Evolutionary conservation across 1,140 invertebrate genomes (phyloP).

Genomic region (Magallana ariakensis): DNA sequence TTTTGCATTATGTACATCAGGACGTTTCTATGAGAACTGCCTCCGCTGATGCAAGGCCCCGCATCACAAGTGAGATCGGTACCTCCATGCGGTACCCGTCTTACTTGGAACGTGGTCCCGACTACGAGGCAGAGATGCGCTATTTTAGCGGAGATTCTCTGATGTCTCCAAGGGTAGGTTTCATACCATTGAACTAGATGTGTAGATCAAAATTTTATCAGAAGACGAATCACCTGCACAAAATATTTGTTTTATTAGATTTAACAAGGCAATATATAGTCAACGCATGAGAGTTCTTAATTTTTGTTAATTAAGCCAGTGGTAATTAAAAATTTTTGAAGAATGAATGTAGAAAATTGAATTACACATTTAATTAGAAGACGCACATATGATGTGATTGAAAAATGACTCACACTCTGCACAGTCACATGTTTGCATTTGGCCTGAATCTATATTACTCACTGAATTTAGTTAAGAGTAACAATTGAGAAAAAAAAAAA

Average conservation of each 20-base stretch:
- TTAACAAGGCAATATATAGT: too few species aligned
- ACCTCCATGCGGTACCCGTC: constrained; percentile 73
- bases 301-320: too few species aligned
- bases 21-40: constrained; percentile 65
- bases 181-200: neutral
- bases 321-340: neutral
- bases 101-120: constrained; percentile 74
- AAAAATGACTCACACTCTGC: neutral
- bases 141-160: constrained; percentile 75
- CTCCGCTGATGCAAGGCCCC: constrained; percentile 64
- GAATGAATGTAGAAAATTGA: neutral
- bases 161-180: constrained; percentile 75
- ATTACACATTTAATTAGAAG: neutral
- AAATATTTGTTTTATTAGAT: too few species aligned
- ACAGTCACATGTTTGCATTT: constrained; percentile 4
- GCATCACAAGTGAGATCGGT: constrained; percentile 71
- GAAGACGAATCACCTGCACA: too few species aligned
- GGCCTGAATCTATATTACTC: neutral
- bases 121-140: constrained; percentile 77
- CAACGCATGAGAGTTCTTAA: too few species aligned
- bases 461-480: neutral
- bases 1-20: constrained; percentile 56
- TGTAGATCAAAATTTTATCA: too few species aligned
- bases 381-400: neutral
- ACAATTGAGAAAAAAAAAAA: neutral